A percentile compares a stretch with the other conserved stretches of the same genome.
Conservation (phyloP, 2,797 vertebrate species). For the Periparus ater region DNA sequence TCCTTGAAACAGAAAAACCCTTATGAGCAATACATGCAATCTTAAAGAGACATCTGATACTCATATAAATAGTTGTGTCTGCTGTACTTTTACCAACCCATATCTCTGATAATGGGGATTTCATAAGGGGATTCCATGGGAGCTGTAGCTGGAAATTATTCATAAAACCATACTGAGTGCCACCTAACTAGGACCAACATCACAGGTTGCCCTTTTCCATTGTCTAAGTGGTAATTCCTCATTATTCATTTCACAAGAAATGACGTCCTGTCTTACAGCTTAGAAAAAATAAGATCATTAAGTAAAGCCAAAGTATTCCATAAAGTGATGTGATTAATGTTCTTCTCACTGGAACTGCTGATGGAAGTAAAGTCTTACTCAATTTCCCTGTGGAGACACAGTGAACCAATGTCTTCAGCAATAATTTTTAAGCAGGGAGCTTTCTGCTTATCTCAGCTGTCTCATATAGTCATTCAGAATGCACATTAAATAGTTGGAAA, state of each 20-base stretch:
- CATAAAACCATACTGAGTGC: background rate
- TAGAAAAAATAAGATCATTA: background rate
- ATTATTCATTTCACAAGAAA: conserved; percentile 9
- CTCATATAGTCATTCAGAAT: conserved; percentile 21
- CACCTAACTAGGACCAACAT: background rate
- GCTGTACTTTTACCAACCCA: background rate
- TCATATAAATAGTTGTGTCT: background rate
- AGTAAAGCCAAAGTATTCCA: conserved; percentile 16
- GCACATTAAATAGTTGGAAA: conserved; percentile 47
- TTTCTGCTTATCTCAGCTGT: conserved; percentile 68
- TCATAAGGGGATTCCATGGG: background rate
- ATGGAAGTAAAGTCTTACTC: conserved; percentile 62
- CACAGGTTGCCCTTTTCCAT: background rate
- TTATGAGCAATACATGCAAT: background rate
- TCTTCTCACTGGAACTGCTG: conserved; percentile 57
- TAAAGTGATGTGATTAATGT: conserved; percentile 62
- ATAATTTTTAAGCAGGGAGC: conserved; percentile 55
- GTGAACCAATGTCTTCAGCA: conserved; percentile 25
- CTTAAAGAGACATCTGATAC: background rate
- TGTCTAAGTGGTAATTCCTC: background rate
- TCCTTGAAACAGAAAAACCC: background rate
- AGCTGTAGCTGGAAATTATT: conserved; percentile 28
- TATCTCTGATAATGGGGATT: background rate
- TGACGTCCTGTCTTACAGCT: background rate
- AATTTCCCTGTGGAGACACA: conserved; percentile 13